Evolutionary conservation across 2,113 vertebrate genomes (phyloP).

Genomic region (Fregetta grallaria): DNA sequence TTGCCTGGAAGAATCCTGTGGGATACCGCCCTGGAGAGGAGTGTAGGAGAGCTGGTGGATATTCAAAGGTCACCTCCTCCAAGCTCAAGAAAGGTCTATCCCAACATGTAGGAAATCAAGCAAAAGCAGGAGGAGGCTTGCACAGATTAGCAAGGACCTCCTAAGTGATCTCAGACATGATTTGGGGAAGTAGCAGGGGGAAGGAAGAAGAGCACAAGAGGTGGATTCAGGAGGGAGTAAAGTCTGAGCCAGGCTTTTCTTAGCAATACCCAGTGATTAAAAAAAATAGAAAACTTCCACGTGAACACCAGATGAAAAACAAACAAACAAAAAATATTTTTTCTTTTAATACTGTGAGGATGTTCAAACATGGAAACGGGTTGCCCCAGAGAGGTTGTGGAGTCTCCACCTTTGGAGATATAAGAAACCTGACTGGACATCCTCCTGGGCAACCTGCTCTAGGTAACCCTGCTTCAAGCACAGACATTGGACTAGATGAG

Average conservation of each 20-base stretch:
- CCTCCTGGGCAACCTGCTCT: background rate
- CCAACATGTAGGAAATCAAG: background rate
- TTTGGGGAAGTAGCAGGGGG: background rate
- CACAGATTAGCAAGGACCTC: background rate
- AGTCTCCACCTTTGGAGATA: background rate
- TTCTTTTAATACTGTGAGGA: background rate
- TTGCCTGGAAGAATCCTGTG: background rate
- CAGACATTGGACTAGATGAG: background rate
- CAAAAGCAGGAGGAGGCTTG: background rate
- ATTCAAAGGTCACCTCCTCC: background rate
- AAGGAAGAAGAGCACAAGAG: background rate
- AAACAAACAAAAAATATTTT: background rate
- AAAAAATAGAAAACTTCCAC: background rate
- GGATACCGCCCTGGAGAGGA: background rate
- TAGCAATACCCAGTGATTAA: background rate
- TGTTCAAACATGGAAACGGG: background rate
- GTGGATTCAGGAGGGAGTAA: background rate
- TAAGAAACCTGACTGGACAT: background rate
- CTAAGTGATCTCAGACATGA: background rate
- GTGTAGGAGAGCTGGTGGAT: background rate
- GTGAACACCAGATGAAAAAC: background rate
- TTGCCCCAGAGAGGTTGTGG: background rate
- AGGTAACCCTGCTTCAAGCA: background rate
- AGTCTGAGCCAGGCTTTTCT: background rate
- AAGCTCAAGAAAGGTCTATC: background rate